These are phyloP conservation scores for Popillia japonica DNA, from an alignment of 1,140 invertebrate genomes.

Conservation along the genomic window DNA sequence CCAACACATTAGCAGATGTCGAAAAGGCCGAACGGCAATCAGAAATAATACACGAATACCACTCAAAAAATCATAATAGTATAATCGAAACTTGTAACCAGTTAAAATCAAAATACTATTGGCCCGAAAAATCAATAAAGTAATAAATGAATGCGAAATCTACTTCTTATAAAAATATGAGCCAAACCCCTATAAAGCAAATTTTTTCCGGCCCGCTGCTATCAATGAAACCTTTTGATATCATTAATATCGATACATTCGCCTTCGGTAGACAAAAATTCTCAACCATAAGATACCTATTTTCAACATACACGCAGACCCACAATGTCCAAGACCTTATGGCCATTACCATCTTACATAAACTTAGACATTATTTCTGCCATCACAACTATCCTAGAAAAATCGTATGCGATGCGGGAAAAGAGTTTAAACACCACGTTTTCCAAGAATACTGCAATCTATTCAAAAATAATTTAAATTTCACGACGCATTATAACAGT, in stretches of 20 bases:
- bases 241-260: constrained; percentile 50
- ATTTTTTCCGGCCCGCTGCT: constrained; percentile 41
- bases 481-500: constrained; percentile 45
- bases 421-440: constrained; percentile 45
- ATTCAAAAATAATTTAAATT: constrained; percentile 48
- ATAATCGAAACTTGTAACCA: too few relatives aligned
- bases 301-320: constrained; percentile 50
- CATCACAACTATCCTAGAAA: constrained; percentile 48
- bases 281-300: constrained; percentile 51
- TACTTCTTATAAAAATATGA: too few relatives aligned
- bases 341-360: constrained; percentile 44
- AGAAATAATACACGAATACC: too few relatives aligned
- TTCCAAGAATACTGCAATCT: constrained; percentile 48
- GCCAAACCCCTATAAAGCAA: constrained; percentile 44
- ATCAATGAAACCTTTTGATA: constrained; percentile 47
- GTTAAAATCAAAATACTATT: too few relatives aligned
- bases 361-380: constrained; percentile 48
- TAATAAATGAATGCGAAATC: too few relatives aligned
- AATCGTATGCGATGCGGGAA: constrained; percentile 48
- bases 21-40: too few relatives aligned
- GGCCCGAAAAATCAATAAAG: too few relatives aligned
- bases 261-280: constrained; percentile 43
- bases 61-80: too few relatives aligned
- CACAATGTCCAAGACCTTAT: constrained; percentile 43
- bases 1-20: too few relatives aligned